phyloP scores from a whole-genome alignment of 2,888 invertebrate species.

The Cantharis rufa region DNA sequence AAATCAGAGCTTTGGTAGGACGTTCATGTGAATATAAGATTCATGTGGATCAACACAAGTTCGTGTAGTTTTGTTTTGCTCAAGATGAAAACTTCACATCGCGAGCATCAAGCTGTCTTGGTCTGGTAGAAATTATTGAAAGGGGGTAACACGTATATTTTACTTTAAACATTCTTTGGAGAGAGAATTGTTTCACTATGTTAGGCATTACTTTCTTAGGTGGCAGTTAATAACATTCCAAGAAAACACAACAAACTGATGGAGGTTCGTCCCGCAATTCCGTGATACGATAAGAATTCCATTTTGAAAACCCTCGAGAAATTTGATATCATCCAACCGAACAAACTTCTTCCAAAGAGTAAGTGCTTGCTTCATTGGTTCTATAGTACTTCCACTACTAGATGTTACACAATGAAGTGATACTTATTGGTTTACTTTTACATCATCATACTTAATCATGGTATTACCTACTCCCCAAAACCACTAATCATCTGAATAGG shows the following conservation, averaged over 20 bases:
- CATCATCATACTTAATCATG: background rate
- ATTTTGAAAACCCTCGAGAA: background rate
- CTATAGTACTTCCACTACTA: background rate
- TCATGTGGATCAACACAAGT: constrained; percentile 6
- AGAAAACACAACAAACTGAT: background rate
- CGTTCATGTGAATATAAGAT: constrained; percentile 17
- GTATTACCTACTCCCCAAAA: background rate
- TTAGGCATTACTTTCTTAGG: constrained; percentile 5
- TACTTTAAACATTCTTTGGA: background rate
- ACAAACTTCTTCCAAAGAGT: background rate
- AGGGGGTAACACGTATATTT: constrained; percentile 2
- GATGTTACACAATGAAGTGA: background rate
- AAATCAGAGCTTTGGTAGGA: background rate
- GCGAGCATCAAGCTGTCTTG: background rate
- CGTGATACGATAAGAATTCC: background rate
- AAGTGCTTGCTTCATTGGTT: background rate
- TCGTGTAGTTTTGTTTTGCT: background rate
- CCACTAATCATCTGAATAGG: background rate
- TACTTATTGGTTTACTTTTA: background rate
- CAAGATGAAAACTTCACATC: constrained; percentile 2
- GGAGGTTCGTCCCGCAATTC: background rate
- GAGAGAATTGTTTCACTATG: background rate
- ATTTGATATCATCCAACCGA: background rate
- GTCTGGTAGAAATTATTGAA: background rate
- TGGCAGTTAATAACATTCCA: constrained; percentile 4